Evolutionary conservation across 2,797 vertebrate genomes (phyloP).

Genomic region (Gallinago stenura): DNA sequence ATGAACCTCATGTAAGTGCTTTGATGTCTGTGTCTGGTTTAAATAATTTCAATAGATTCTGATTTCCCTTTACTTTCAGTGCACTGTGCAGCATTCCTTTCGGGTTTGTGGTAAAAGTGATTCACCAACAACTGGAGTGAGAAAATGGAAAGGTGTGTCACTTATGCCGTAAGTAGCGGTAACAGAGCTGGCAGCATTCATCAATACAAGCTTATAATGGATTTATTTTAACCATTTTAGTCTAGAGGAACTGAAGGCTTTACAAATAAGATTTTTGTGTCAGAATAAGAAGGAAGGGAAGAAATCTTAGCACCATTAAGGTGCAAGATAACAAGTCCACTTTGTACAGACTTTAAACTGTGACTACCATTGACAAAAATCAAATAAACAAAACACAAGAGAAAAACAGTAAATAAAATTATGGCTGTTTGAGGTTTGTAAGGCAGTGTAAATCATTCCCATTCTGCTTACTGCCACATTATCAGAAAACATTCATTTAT

Average conservation of each 20-base stretch:
- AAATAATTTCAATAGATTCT: background rate
- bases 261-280: background rate
- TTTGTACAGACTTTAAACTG: background rate
- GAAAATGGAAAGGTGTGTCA: background rate
- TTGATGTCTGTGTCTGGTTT: background rate
- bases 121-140: background rate
- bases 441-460: background rate
- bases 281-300: background rate
- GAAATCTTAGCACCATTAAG: background rate
- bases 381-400: background rate
- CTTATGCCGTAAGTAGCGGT: rapidly evolving
- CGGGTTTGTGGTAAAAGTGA: background rate
- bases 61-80: background rate
- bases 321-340: background rate
- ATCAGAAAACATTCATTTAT: background rate
- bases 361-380: background rate
- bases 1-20: background rate
- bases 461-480: background rate
- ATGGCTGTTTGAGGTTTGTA: background rate
- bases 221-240: background rate
- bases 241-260: background rate
- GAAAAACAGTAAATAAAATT: background rate
- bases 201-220: background rate
- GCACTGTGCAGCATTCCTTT: background rate
- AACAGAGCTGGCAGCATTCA: background rate